Conservation (phyloP, 2,113 vertebrate species). For the Typhlomys cinereus region DNA sequence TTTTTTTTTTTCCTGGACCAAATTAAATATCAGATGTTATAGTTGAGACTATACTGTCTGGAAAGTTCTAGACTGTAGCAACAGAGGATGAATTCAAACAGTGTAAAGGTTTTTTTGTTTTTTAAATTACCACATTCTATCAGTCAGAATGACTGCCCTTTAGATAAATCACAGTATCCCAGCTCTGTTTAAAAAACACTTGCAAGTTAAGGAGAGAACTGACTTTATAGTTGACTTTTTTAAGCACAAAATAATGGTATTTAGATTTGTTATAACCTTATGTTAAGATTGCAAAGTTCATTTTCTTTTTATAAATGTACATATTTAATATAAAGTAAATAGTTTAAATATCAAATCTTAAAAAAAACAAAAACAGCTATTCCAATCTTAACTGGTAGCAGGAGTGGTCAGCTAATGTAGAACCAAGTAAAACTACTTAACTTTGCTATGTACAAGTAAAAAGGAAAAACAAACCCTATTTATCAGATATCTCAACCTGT, state of each 20-base stretch:
- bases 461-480: background rate
- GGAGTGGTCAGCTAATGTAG: background rate
- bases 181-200: conserved; percentile 30
- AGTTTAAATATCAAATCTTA: conserved; percentile 25
- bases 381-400: background rate
- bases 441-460: background rate
- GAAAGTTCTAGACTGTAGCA: conserved; percentile 25
- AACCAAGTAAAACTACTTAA: background rate
- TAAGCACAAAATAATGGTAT: conserved; percentile 25
- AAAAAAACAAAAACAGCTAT: background rate
- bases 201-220: background rate
- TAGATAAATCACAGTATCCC: conserved; percentile 11
- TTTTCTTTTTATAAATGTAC: conserved; percentile 57
- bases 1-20: background rate
- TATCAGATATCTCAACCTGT: background rate
- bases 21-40: conserved; percentile 56
- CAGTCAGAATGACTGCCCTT: conserved; percentile 38
- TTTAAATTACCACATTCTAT: conserved; percentile 46
- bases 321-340: conserved; percentile 36
- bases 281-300: conserved; percentile 4
- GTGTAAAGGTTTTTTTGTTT: background rate
- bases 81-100: background rate
- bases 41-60: too few species aligned
- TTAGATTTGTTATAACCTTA: conserved; percentile 43
- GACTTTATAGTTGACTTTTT: conserved; percentile 55